Evolutionary conservation across 1,140 invertebrate species (phyloP).

Genomic region (Elysia chlorotica): DNA sequence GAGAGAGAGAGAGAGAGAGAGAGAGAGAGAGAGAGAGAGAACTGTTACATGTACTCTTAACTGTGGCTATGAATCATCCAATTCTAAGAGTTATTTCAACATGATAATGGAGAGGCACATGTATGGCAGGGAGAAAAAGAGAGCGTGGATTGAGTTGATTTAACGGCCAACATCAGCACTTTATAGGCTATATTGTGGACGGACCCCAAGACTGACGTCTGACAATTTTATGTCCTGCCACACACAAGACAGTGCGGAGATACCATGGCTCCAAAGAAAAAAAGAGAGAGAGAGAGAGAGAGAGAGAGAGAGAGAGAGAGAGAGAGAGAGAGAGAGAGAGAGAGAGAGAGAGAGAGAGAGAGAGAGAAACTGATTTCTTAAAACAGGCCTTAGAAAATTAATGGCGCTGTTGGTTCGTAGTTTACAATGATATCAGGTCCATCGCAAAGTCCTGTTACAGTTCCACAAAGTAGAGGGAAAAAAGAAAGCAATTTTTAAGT

Average conservation of each 20-base stretch:
- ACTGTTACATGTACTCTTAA: too few relatives aligned
- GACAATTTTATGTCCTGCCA: neutral
- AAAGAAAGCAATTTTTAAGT: neutral
- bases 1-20: neutral
- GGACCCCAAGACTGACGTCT: too few relatives aligned
- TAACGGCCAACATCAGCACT: too few relatives aligned
- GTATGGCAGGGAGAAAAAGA: too few relatives aligned
- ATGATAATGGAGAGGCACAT: too few relatives aligned
- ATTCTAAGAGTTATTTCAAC: too few relatives aligned
- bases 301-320: constrained; percentile 7
- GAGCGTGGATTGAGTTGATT: too few relatives aligned
- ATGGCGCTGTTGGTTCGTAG: too few relatives aligned
- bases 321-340: constrained; percentile 10
- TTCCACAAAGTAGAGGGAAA: neutral
- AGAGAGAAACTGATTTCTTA: neutral
- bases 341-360: constrained; percentile 6
- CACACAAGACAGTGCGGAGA: neutral
- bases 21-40: neutral
- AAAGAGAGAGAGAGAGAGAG: neutral
- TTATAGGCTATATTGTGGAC: too few relatives aligned
- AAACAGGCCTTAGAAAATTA: too few relatives aligned
- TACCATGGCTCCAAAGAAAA: too few relatives aligned
- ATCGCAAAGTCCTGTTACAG: neutral
- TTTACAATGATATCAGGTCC: neutral
- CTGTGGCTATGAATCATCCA: too few relatives aligned